A percentile compares a stretch with the other conserved stretches of the same genome.
Evolutionary conservation across 2,888 invertebrate species (phyloP).

Genomic region (Scaeva pyrastri): DNA sequence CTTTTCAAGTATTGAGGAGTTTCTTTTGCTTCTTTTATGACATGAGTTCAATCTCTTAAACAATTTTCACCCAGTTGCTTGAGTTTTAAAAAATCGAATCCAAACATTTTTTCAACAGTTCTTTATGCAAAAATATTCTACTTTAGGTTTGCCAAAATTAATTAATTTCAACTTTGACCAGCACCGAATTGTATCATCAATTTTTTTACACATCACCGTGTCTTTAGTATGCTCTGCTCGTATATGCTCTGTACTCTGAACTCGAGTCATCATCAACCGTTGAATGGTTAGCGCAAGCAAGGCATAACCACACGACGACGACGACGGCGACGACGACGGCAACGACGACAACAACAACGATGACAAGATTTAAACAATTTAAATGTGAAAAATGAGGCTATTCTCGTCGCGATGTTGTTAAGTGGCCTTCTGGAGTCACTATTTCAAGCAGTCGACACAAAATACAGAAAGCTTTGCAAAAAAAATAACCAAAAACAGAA

Average conservation of each 20-base stretch:
- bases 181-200: neutral
- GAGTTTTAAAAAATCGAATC: no score
- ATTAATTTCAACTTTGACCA: neutral
- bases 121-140: no score
- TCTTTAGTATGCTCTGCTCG: no score
- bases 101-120: no score
- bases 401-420: constrained; percentile 51
- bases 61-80: no score
- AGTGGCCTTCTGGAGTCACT: constrained; percentile 56
- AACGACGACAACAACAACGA: neutral
- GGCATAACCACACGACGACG: neutral
- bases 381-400: constrained; percentile 53
- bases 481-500: neutral
- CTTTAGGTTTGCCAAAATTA: neutral
- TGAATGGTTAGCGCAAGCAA: neutral
- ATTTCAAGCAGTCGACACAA: constrained; percentile 24
- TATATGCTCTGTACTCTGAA: neutral
- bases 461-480: constrained; percentile 44
- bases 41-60: no score
- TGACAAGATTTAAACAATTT: constrained; percentile 34
- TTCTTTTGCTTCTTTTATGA: no score
- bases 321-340: no score
- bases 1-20: no score
- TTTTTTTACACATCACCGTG: constrained; percentile 2
- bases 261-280: constrained; percentile 14